phyloP scores from a whole-genome alignment of 2,888 invertebrate species.

The Epicampocera succincta region DNA sequence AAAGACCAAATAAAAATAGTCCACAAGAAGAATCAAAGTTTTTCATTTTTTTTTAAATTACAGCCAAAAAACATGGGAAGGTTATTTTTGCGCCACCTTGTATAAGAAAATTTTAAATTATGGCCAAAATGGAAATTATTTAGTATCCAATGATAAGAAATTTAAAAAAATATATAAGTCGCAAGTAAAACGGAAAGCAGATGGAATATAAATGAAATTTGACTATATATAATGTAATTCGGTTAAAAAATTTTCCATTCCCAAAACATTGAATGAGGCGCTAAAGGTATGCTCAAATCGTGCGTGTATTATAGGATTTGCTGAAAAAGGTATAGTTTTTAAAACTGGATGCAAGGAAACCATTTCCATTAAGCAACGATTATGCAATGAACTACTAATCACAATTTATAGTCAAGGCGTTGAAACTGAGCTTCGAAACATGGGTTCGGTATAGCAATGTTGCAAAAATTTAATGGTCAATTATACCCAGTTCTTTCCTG shows the following conservation, averaged over 20 bases:
- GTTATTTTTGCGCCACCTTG: too few species aligned
- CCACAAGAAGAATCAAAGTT: too few species aligned
- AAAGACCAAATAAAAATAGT: too few species aligned
- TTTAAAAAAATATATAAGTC: too few species aligned
- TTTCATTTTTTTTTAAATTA: too few species aligned
- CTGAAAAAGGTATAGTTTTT: background rate
- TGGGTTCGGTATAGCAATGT: constrained; percentile 12
- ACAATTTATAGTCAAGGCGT: constrained; percentile 8
- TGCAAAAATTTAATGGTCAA: constrained; percentile 11
- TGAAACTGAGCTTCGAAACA: constrained; percentile 1
- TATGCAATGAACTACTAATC: too few species aligned
- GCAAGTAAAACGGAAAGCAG: too few species aligned
- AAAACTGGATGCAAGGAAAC: background rate
- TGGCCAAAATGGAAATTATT: background rate
- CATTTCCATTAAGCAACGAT: too few species aligned
- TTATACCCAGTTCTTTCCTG: constrained; percentile 36
- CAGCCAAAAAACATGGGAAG: too few species aligned
- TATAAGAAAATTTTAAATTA: background rate
- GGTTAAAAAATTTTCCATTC: constrained; percentile 2
- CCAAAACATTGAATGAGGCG: background rate
- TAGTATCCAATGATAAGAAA: background rate
- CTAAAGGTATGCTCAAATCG: constrained; percentile 1
- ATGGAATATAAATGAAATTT: too few species aligned
- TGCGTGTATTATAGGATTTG: background rate
- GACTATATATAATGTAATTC: background rate